Evolutionary conservation across 2,797 vertebrate species (phyloP).

Genomic region (Mormyrus hasselquistii): DNA sequence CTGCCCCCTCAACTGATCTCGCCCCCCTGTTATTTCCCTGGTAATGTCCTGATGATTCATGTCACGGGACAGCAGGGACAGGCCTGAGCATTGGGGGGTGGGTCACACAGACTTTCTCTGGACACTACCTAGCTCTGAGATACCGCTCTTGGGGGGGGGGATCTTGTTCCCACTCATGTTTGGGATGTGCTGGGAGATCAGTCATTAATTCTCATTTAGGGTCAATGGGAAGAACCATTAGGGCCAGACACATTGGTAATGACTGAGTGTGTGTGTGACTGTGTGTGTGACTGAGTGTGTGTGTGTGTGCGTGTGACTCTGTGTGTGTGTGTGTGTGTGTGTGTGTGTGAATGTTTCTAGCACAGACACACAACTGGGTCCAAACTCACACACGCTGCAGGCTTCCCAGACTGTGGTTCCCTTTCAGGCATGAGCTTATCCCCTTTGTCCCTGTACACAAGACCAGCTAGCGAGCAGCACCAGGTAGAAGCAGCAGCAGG

Average conservation of each 20-base stretch:
- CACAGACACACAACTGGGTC: background rate
- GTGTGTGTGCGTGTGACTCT: background rate
- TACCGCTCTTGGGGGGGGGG: background rate
- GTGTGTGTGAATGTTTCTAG: background rate
- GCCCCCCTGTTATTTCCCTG: background rate
- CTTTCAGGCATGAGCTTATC: background rate
- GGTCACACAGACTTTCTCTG: background rate
- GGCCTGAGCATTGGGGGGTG: background rate
- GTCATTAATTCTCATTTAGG: constrained; percentile 12
- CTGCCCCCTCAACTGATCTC: background rate
- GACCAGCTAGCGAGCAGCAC: background rate
- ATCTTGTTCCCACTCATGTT: background rate
- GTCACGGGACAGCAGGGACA: background rate
- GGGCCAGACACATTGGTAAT: background rate
- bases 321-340: background rate
- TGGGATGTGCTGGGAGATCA: background rate
- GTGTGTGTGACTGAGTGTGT: background rate
- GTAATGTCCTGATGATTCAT: background rate
- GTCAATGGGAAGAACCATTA: background rate
- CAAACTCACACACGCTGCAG: background rate
- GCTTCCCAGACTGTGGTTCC: background rate
- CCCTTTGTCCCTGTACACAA: background rate
- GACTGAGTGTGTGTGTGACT: too few species aligned
- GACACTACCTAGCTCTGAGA: background rate
- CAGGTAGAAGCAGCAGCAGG: background rate